A percentile compares a stretch with the other conserved stretches of the same genome.
phyloP scores from a whole-genome alignment of 2,888 invertebrate species.

The Mythimna lalbum region DNA sequence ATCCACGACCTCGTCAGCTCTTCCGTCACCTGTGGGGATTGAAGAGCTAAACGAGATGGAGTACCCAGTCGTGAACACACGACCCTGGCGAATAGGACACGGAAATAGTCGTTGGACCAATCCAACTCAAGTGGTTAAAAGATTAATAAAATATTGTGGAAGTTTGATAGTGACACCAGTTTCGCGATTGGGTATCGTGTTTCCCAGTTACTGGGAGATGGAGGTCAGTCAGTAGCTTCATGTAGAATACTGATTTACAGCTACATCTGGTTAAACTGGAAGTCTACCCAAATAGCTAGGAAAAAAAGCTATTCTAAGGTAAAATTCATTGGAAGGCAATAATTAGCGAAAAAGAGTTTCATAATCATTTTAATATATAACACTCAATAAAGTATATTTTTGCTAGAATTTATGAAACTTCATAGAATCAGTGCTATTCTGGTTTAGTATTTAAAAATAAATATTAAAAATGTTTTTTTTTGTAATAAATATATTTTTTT shows the following conservation, averaged over 20 bases:
- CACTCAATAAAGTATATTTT: not conserved
- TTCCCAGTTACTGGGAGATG: not conserved
- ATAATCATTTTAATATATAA: constrained; percentile 2
- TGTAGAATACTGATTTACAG: not conserved
- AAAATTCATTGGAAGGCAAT: not conserved
- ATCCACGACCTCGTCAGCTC: no score
- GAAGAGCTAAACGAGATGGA: no score
- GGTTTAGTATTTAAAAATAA: no score
- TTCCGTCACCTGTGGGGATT: no score
- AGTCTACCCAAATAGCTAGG: not conserved
- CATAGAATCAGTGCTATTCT: constrained; percentile 2
- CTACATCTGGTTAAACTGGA: not conserved
- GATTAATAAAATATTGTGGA: not conserved
- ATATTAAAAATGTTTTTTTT: no score
- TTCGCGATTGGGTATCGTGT: not conserved
- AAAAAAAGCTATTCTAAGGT: not conserved
- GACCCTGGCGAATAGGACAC: no score
- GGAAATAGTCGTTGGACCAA: no score
- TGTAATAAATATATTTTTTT: no score
- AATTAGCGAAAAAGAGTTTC: not conserved
- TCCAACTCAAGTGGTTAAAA: no score
- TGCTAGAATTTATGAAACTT: constrained; percentile 19
- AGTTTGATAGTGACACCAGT: constrained; percentile 1
- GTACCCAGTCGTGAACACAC: no score
- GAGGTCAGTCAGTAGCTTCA: not conserved